Evolutionary conservation across 2,113 vertebrate species (phyloP).

Genomic region (Burhinus oedicnemus): DNA sequence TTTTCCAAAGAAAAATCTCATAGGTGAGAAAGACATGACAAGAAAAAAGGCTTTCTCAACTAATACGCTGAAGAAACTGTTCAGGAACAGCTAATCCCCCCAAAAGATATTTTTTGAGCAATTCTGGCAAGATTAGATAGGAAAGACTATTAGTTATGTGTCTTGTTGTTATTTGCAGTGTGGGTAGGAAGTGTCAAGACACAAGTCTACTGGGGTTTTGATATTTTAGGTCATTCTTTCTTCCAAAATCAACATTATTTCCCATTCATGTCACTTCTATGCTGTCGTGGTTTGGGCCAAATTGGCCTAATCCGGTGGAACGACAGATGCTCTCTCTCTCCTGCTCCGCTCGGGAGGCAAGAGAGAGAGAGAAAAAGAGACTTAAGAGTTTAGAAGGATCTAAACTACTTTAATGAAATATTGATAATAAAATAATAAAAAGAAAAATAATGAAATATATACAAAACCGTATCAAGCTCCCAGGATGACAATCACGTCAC

Average conservation of each 20-base stretch:
- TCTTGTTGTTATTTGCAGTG: neutral
- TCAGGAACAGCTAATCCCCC: conserved; percentile 59
- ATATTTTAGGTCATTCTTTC: neutral
- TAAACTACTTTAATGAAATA: too few relatives aligned
- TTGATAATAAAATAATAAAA: too few relatives aligned
- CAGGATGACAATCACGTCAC: too few relatives aligned
- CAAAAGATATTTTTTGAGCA: conserved; percentile 2
- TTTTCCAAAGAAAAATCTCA: neutral
- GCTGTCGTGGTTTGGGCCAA: too few relatives aligned
- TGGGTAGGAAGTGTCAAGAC: neutral
- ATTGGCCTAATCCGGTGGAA: too few relatives aligned
- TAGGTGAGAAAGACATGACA: neutral
- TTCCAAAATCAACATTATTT: neutral
- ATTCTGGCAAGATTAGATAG: conserved; percentile 26
- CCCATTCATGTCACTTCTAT: neutral
- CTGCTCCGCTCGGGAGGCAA: too few relatives aligned
- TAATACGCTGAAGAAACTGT: neutral
- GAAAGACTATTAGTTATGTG: neutral
- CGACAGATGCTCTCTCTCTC: too few relatives aligned
- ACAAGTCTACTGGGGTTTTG: neutral
- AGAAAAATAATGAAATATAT: too few relatives aligned
- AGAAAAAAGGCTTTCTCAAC: neutral
- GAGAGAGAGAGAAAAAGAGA: too few relatives aligned
- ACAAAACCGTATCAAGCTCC: too few relatives aligned
- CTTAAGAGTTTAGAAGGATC: too few relatives aligned